These are phyloP conservation scores for Pachyuromys duprasi DNA, from an alignment of 2,797 vertebrate genomes.

Conservation along the genomic window DNA sequence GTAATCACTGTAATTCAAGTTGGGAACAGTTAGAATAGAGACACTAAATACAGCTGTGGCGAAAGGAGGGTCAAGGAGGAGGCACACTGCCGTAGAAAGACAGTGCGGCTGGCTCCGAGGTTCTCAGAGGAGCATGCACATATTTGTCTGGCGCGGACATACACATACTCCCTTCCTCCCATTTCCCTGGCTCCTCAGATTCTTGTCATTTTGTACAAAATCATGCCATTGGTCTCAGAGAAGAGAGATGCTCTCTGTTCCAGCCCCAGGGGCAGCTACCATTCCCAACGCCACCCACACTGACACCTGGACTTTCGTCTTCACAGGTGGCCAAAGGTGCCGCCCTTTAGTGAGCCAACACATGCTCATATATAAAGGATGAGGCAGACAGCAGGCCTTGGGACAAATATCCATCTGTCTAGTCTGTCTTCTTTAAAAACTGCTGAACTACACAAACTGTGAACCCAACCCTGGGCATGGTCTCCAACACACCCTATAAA, in stretches of 20 bases:
- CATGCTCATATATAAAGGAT: not conserved
- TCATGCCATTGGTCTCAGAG: not conserved
- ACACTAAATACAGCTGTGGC: conserved; percentile 8
- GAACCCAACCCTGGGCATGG: not conserved
- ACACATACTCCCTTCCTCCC: not conserved
- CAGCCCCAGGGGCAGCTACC: not conserved
- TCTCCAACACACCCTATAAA: not conserved
- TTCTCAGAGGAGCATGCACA: not conserved
- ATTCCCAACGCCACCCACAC: not conserved
- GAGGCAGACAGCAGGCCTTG: not conserved
- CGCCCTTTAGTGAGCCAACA: not conserved
- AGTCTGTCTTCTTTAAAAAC: not conserved
- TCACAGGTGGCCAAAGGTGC: not conserved
- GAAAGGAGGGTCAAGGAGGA: not conserved
- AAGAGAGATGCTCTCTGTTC: not conserved
- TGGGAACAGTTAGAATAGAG: not conserved
- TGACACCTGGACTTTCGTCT: not conserved
- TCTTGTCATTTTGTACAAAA: not conserved
- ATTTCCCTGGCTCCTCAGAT: not conserved
- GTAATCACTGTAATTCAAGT: conserved; percentile 12
- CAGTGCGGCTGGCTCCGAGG: not conserved
- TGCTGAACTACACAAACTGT: not conserved
- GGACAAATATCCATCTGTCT: not conserved
- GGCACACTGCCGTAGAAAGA: not conserved
- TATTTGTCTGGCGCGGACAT: not conserved